These are phyloP conservation scores for Pteruthius melanotis DNA, from an alignment of 2,113 vertebrate genomes.

Conservation along the genomic window DNA sequence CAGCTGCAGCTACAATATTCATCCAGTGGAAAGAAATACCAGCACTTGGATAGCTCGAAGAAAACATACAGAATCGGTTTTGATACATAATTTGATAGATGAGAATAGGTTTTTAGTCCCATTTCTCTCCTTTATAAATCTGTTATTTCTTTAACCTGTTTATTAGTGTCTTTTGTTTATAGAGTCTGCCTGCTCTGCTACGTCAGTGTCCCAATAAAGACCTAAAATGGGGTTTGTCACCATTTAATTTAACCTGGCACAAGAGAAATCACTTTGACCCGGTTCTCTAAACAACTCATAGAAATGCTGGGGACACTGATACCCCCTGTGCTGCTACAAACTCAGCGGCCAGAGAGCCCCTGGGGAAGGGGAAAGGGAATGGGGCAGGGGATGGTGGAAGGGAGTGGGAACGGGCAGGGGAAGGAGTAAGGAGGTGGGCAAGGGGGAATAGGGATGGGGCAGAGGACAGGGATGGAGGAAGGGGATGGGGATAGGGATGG, in stretches of 20 bases:
- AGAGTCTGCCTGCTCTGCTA: neutral
- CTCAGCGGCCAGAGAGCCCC: too few species aligned
- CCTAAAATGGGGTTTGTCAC: fast-evolving
- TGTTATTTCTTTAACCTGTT: neutral
- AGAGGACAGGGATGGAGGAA: too few species aligned
- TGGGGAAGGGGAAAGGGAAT: too few species aligned
- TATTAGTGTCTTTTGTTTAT: too few species aligned
- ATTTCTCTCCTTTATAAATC: neutral
- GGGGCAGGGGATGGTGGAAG: neutral
- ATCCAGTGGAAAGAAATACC: neutral
- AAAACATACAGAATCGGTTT: neutral
- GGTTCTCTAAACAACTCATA: fast-evolving
- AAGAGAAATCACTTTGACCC: neutral
- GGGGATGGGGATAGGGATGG: too few species aligned
- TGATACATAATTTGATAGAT: neutral
- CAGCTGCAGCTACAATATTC: too few species aligned
- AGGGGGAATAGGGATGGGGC: too few species aligned
- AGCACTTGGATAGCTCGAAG: neutral
- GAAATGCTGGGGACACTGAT: neutral
- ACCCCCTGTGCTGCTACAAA: neutral
- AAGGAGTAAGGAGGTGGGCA: too few species aligned
- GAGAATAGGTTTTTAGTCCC: neutral
- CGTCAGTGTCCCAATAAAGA: fast-evolving
- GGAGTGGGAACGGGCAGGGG: neutral
- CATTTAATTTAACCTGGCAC: fast-evolving